Evolutionary conservation across 2,797 vertebrate genomes (phyloP).

Genomic region (Alcedo quadribrachys): DNA sequence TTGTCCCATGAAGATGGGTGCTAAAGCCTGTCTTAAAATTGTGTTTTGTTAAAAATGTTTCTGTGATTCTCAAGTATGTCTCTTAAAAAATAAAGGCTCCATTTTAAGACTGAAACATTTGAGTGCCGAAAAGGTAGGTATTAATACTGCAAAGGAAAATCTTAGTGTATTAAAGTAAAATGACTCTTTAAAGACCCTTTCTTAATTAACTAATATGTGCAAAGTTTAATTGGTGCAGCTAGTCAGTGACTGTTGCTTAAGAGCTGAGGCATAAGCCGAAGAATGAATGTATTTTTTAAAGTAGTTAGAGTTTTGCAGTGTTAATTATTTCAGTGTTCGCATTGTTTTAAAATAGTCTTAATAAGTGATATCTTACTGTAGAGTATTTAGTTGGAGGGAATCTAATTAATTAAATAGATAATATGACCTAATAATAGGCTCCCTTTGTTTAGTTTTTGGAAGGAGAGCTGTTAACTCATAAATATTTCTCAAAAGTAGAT

Average conservation of each 20-base stretch:
- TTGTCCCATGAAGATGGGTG: conserved; percentile 16
- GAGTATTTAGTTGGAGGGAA: not conserved
- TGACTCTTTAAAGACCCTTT: not conserved
- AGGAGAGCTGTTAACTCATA: not conserved
- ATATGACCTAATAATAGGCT: not conserved
- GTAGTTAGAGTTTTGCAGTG: not conserved
- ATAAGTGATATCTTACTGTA: not conserved
- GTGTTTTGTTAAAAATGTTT: conserved; percentile 41
- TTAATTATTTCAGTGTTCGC: not conserved
- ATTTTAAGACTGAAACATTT: conserved; percentile 44
- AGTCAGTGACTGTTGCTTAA: not conserved
- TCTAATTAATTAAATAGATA: conserved; percentile 9
- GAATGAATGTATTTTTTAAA: not conserved
- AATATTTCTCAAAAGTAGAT: not conserved
- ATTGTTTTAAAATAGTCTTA: not conserved
- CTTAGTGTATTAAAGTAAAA: not conserved
- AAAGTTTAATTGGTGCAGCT: not conserved
- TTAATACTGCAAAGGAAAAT: not conserved
- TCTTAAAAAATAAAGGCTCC: conserved; percentile 16
- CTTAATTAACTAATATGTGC: not conserved
- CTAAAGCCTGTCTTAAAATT: conserved; percentile 33
- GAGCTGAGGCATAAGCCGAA: not conserved
- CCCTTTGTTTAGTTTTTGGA: not conserved
- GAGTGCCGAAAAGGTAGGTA: conserved; percentile 69
- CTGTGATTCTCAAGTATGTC: not conserved